Conservation (phyloP, 2,113 vertebrate genomes). For the Campylorhamphus procurvoides region DNA sequence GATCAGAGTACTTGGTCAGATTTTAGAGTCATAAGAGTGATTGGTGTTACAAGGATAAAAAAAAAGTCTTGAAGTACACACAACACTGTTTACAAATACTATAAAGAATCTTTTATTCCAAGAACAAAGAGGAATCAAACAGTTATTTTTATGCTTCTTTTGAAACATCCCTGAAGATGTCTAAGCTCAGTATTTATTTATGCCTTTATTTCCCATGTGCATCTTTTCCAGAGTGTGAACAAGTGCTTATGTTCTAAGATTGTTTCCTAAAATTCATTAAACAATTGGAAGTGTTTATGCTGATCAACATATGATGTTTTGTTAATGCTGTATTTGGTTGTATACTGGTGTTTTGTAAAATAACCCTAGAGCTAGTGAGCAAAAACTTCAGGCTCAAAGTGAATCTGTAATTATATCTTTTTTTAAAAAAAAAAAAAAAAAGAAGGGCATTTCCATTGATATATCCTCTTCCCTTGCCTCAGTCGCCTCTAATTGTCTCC, state of each 20-base stretch:
- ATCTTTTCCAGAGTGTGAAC: not conserved
- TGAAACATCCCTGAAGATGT: not conserved
- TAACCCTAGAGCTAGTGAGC: not conserved
- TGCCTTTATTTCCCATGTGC: not conserved
- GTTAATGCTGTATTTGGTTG: not conserved
- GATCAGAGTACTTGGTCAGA: not conserved
- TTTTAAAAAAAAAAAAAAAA: not conserved
- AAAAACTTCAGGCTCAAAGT: not conserved
- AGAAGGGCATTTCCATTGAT: not conserved
- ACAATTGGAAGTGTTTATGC: not conserved
- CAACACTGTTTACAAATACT: not conserved
- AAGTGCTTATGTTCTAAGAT: not conserved
- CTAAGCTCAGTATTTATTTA: not conserved
- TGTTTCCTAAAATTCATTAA: conserved; percentile 3
- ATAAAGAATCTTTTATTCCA: not conserved
- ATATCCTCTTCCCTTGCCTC: not conserved
- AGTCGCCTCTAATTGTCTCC: conserved; percentile 30
- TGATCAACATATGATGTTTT: not conserved
- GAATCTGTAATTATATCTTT: conserved; percentile 5
- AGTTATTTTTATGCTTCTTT: not conserved
- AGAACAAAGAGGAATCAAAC: not conserved
- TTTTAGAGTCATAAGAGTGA: not conserved
- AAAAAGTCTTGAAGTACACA: not conserved
- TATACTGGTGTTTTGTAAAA: not conserved
- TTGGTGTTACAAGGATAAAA: not conserved